Conservation (phyloP, 2,888 invertebrate genomes). For the Oasisia sp. region DNA sequence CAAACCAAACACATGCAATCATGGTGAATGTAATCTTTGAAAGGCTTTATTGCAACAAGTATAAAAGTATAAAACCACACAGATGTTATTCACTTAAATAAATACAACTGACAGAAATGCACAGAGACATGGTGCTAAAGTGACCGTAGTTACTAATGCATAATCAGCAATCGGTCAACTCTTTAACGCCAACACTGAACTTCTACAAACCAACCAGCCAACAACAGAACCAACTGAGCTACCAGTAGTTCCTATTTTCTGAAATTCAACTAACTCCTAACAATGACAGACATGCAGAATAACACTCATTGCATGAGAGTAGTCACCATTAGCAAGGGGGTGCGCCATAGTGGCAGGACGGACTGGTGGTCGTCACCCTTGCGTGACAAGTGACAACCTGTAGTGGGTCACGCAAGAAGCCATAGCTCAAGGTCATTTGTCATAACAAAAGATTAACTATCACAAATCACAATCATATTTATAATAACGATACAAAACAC, state of each 20-base stretch:
- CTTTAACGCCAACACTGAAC: background rate
- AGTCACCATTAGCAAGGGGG: background rate
- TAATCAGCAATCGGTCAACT: background rate
- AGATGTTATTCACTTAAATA: too few relatives aligned
- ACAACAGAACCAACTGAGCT: background rate
- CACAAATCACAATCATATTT: background rate
- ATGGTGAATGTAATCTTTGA: too few relatives aligned
- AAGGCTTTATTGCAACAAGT: too few relatives aligned
- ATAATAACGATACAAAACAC: background rate
- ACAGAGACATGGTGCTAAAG: too few relatives aligned
- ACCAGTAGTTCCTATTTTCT: background rate
- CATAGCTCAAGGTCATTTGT: background rate
- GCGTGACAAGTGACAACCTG: conserved; percentile 13
- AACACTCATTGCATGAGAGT: background rate
- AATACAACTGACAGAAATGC: too few relatives aligned
- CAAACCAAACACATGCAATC: too few relatives aligned
- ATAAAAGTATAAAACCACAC: too few relatives aligned
- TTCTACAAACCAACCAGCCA: background rate
- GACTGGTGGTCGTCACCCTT: background rate
- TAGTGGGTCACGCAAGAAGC: background rate
- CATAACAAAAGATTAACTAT: background rate
- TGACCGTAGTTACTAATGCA: too few relatives aligned
- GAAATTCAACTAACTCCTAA: background rate
- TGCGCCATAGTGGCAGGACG: background rate
- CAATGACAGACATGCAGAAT: background rate